Evolutionary conservation across 1,140 invertebrate genomes (phyloP).

Genomic region (Notospermus geniculatus): DNA sequence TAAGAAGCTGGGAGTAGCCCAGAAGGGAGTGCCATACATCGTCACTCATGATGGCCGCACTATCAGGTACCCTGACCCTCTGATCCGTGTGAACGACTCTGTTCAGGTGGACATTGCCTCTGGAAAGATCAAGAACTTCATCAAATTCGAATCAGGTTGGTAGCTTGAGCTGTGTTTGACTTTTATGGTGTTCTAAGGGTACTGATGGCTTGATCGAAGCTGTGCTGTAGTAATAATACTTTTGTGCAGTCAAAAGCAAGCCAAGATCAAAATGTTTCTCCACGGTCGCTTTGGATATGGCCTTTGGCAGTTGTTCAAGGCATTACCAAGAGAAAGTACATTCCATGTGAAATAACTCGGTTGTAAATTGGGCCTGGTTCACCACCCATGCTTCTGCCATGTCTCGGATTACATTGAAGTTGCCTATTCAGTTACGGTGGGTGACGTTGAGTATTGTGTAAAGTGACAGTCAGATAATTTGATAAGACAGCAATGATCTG

Average conservation of each 20-base stretch:
- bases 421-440: too few species aligned
- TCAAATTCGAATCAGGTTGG: conserved; percentile 94
- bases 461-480: too few species aligned
- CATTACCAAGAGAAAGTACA: conserved; percentile 10
- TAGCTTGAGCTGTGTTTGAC: not conserved
- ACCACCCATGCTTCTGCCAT: too few species aligned
- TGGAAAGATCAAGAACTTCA: conserved; percentile 95
- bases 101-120: conserved; percentile 93
- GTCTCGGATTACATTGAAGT: too few species aligned
- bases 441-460: too few species aligned
- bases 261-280: conserved; percentile 5
- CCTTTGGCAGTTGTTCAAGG: conserved; percentile 4
- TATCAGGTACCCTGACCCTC: conserved; percentile 96
- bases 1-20: conserved; percentile 75
- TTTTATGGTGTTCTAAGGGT: too few species aligned
- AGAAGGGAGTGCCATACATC: conserved; percentile 93
- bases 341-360: too few species aligned
- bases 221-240: not conserved
- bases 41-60: conserved; percentile 97
- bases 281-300: not conserved
- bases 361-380: too few species aligned
- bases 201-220: conserved; percentile 1
- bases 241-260: conserved; percentile 1
- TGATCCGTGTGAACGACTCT: conserved; percentile 96
- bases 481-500: too few species aligned